Conservation (phyloP, 2,888 invertebrate genomes). For the Habroteleia sp. region DNA sequence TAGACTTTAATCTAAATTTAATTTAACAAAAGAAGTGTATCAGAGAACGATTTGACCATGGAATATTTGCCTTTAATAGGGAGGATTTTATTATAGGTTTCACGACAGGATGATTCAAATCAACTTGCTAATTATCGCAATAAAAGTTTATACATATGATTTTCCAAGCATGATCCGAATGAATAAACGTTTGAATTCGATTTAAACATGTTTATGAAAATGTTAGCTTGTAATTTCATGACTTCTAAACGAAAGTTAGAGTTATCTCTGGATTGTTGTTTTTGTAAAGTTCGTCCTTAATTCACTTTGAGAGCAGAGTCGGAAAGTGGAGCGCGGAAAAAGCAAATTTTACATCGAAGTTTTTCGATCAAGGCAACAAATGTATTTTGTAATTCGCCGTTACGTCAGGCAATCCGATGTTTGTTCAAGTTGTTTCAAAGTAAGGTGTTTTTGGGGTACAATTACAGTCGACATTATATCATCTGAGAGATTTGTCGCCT, state of each 20-base stretch:
- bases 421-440: neutral
- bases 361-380: neutral
- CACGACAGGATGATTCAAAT: slow-evolving; percentile 17
- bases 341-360: neutral
- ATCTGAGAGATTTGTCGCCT: neutral
- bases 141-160: neutral
- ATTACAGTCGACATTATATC: slow-evolving; percentile 1
- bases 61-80: neutral
- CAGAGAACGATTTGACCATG: slow-evolving; percentile 28
- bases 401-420: neutral
- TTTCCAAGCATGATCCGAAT: neutral
- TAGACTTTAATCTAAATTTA: slow-evolving; percentile 43
- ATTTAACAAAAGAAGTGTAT: slow-evolving; percentile 47
- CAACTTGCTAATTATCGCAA: slow-evolving; percentile 26
- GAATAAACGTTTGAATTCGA: neutral
- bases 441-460: neutral
- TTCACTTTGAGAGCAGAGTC: no score
- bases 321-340: neutral
- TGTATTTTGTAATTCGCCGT: neutral
- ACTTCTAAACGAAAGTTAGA: no score
- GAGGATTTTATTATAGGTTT: slow-evolving; percentile 14
- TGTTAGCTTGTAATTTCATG: no score
- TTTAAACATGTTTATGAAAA: neutral
- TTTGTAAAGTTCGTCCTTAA: no score
- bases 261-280: no score